Percentiles rank a stretch among this genome's conserved stretches.
phyloP scores from a whole-genome alignment of 2,113 vertebrate species.

The Passerina amoena region DNA sequence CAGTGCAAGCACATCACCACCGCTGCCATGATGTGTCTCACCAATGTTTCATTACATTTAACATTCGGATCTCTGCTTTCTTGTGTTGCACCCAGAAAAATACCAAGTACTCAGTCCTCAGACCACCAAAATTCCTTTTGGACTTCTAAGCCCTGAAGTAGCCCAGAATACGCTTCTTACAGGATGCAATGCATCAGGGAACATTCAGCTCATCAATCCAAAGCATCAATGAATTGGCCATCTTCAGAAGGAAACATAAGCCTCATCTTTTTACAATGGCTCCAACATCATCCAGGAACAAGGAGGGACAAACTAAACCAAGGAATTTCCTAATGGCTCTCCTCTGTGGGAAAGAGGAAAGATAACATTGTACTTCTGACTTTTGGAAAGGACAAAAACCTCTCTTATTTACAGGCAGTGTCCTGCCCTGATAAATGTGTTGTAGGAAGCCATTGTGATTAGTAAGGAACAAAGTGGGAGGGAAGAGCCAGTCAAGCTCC shows the following conservation, averaged over 20 bases:
- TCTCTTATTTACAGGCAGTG: conserved; percentile 21
- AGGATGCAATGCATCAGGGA: neutral
- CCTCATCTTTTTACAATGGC: conserved; percentile 28
- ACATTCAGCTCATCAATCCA: conserved; percentile 2
- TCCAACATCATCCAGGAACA: conserved; percentile 41
- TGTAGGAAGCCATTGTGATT: conserved; percentile 40
- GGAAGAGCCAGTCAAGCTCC: neutral
- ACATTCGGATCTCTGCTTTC: neutral
- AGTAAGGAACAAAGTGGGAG: neutral
- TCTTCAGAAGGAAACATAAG: conserved; percentile 20
- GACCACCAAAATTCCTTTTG: neutral
- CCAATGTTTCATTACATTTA: neutral
- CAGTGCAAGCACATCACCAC: neutral
- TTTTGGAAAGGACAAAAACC: neutral
- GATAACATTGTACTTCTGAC: conserved; percentile 52
- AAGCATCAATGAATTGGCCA: neutral
- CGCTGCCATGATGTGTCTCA: neutral
- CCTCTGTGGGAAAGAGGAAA: conserved; percentile 44
- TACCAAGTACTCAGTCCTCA: neutral
- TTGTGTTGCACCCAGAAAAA: neutral
- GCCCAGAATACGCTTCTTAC: neutral
- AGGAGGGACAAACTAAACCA: conserved; percentile 35
- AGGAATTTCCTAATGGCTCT: conserved; percentile 40
- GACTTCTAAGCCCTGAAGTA: neutral
- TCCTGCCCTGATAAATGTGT: conserved; percentile 2